Evolutionary conservation across 2,797 vertebrate species (phyloP).

Genomic region (Mareca strepera): DNA sequence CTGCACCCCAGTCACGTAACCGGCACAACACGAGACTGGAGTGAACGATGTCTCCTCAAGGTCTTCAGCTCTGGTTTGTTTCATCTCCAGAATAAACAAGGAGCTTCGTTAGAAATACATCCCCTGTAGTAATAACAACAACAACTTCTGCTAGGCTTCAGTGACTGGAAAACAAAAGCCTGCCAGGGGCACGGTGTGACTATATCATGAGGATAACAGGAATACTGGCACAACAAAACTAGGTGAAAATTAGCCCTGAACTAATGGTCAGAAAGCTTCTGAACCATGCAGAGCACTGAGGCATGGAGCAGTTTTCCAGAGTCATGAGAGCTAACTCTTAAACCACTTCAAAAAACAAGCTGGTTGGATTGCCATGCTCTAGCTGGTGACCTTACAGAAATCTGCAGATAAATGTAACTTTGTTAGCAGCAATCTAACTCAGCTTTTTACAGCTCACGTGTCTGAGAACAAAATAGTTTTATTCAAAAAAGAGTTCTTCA

Average conservation of each 20-base stretch:
- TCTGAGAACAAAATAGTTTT: neutral
- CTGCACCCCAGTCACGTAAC: neutral
- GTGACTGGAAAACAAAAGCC: neutral
- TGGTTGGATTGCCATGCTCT: neutral
- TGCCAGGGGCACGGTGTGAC: neutral
- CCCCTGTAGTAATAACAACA: neutral
- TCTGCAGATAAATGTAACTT: neutral
- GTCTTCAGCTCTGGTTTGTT: neutral
- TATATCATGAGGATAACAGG: neutral
- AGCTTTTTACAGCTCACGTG: neutral
- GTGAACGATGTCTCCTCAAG: neutral
- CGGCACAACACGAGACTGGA: accelerated
- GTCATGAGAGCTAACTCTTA: neutral
- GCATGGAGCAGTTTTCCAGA: neutral
- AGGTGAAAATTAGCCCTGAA: neutral
- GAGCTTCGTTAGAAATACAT: neutral
- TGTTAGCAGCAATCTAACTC: neutral
- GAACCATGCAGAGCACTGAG: neutral
- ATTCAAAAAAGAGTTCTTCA: neutral
- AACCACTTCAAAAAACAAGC: neutral
- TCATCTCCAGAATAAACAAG: neutral
- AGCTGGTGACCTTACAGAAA: neutral
- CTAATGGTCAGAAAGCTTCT: neutral
- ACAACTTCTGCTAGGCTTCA: neutral
- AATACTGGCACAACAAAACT: neutral